A percentile compares a stretch with the other conserved stretches of the same genome.
Evolutionary conservation across 2,888 invertebrate species (phyloP).

Genomic region (Athrips mouffetella): DNA sequence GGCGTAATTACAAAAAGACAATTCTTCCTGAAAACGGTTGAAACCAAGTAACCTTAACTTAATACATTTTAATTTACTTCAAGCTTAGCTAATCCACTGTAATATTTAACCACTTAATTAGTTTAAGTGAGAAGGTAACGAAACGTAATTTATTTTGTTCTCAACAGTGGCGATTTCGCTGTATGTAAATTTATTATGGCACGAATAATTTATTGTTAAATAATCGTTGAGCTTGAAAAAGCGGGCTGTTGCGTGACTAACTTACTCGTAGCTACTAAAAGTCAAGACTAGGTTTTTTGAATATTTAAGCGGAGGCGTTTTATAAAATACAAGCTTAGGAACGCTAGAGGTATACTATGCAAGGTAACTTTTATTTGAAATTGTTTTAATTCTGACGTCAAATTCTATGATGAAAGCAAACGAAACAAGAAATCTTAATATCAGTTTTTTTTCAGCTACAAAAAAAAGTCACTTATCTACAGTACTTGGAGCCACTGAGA

Average conservation of each 20-base stretch:
- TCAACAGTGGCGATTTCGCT: constrained; percentile 60
- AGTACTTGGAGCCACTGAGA: no score
- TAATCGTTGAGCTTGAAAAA: constrained; percentile 66
- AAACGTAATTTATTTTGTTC: constrained; percentile 67
- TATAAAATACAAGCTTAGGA: background rate
- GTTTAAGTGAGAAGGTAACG: constrained; percentile 64
- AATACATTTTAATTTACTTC: background rate
- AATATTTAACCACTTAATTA: constrained; percentile 49
- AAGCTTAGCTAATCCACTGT: constrained; percentile 4
- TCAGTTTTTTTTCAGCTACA: no score
- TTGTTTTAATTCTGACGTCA: no score
- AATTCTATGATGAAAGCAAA: no score
- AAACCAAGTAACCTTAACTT: background rate
- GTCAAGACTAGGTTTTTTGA: constrained; percentile 17
- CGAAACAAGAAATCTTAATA: no score
- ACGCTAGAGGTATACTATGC: no score
- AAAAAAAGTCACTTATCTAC: no score
- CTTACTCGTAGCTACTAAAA: constrained; percentile 22
- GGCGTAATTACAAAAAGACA: no score
- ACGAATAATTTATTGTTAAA: constrained; percentile 68
- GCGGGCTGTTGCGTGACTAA: constrained; percentile 58
- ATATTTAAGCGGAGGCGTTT: constrained; percentile 11
- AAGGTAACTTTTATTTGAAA: no score
- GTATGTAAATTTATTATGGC: constrained; percentile 61
- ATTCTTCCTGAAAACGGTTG: no score